A percentile compares a stretch with the other conserved stretches of the same genome.
Evolutionary conservation across 2,113 vertebrate genomes (phyloP).

Genomic region (Paralichthys olivaceus): DNA sequence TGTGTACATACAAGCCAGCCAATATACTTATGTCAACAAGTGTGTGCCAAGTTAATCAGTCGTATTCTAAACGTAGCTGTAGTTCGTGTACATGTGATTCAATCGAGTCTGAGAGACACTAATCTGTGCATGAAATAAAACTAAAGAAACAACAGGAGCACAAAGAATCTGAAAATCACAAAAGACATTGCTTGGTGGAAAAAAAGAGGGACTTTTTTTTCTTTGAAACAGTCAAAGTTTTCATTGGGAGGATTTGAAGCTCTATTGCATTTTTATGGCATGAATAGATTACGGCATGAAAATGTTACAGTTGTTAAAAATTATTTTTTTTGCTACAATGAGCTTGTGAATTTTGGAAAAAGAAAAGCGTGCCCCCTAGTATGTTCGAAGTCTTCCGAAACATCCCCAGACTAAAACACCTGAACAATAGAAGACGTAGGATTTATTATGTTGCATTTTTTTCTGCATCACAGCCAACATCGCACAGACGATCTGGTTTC

Average conservation of each 20-base stretch:
- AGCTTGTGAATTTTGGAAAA: background rate
- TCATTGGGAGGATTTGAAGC: background rate
- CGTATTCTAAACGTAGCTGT: constrained; percentile 7
- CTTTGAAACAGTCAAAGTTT: constrained; percentile 6
- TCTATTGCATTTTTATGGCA: constrained; percentile 57
- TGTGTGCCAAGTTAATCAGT: constrained; percentile 52
- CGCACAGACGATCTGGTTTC: too few species aligned
- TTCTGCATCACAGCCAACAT: too few species aligned
- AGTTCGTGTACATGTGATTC: constrained; percentile 1
- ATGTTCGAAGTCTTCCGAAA: background rate
- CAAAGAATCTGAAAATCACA: background rate
- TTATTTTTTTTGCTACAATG: constrained; percentile 3
- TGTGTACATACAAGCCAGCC: constrained; percentile 13
- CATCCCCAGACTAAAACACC: background rate
- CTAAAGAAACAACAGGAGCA: constrained; percentile 4
- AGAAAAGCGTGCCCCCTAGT: background rate
- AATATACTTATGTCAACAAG: constrained; percentile 33
- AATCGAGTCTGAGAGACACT: background rate
- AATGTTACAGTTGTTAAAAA: constrained; percentile 32
- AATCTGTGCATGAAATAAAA: constrained; percentile 8
- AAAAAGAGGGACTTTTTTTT: background rate
- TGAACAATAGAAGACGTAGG: background rate
- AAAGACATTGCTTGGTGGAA: background rate
- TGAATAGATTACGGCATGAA: constrained; percentile 53
- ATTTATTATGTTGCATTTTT: too few species aligned